These are phyloP conservation scores for Habropoda laboriosa DNA, from an alignment of 1,140 invertebrate species.

Conservation along the genomic window DNA sequence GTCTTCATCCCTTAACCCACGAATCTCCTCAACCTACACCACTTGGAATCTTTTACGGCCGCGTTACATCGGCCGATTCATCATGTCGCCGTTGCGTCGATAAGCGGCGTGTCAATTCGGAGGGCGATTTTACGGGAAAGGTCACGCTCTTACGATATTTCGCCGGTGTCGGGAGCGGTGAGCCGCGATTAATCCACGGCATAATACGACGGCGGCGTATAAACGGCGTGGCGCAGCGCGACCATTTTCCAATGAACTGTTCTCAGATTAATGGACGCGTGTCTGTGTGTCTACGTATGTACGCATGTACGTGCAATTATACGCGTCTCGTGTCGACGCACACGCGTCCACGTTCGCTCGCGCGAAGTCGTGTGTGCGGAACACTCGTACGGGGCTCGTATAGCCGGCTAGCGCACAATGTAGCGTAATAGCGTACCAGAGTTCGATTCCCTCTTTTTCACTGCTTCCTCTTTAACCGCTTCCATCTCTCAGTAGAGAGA, in stretches of 20 bases:
- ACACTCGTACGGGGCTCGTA: conserved; percentile 35
- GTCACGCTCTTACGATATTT: conserved; percentile 48
- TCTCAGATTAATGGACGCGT: conserved; percentile 58
- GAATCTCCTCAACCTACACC: no score
- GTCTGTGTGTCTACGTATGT: not conserved
- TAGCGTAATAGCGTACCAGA: conserved; percentile 36
- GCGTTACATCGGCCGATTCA: not conserved
- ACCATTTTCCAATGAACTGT: conserved; percentile 62
- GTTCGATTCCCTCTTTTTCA: conserved; percentile 32
- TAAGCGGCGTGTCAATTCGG: conserved; percentile 16
- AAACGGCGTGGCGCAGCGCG: conserved; percentile 45
- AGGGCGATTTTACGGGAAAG: conserved; percentile 10
- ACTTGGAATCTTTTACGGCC: no score
- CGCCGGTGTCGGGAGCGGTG: conserved; percentile 24
- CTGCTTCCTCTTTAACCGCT: not conserved
- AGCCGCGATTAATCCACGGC: conserved; percentile 59
- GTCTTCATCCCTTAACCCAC: no score
- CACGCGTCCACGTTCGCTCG: not conserved
- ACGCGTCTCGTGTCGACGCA: not conserved
- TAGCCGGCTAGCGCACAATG: conserved; percentile 48
- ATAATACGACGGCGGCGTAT: conserved; percentile 47
- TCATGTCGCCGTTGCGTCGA: not conserved
- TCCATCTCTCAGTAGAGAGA: conserved; percentile 13
- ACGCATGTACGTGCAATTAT: not conserved
- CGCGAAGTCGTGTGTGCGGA: conserved; percentile 20